A percentile compares a stretch with the other conserved stretches of the same genome.
Evolutionary conservation across 2,113 vertebrate genomes (phyloP).

Genomic region (Athene noctua): DNA sequence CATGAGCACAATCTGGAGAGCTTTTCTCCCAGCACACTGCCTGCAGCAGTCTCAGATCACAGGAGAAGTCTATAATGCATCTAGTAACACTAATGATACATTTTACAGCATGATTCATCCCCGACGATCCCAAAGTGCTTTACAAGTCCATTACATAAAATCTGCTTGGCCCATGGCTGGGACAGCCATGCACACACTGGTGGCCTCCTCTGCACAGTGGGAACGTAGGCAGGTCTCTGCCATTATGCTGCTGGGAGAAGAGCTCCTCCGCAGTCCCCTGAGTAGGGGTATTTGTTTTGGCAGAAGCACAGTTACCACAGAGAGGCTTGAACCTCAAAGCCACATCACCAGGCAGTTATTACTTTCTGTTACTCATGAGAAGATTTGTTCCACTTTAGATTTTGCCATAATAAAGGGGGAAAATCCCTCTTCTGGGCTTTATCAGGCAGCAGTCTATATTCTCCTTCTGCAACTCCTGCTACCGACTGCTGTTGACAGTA

Average conservation of each 20-base stretch:
- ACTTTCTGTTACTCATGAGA: background rate
- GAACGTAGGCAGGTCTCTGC: background rate
- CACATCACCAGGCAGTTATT: background rate
- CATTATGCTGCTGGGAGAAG: background rate
- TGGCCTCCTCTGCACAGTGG: accelerated
- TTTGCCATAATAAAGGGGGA: background rate
- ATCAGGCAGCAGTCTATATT: background rate
- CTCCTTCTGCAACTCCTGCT: background rate
- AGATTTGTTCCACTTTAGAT: background rate
- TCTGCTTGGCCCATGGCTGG: background rate
- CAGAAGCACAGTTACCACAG: background rate
- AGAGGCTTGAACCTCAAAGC: background rate
- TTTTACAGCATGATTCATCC: background rate
- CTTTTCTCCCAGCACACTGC: conserved; percentile 25
- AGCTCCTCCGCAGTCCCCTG: background rate
- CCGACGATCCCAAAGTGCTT: background rate
- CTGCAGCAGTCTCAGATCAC: conserved; percentile 46
- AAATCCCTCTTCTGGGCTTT: background rate
- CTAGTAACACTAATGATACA: background rate
- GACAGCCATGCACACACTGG: accelerated
- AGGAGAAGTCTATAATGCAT: background rate
- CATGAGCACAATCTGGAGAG: conserved; percentile 64
- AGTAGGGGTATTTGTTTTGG: background rate
- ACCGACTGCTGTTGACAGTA: background rate
- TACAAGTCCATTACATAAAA: background rate